Evolutionary conservation across 92 coral and sea anemone species (phyloP).

Genomic region (Epizoanthus rinbou): DNA sequence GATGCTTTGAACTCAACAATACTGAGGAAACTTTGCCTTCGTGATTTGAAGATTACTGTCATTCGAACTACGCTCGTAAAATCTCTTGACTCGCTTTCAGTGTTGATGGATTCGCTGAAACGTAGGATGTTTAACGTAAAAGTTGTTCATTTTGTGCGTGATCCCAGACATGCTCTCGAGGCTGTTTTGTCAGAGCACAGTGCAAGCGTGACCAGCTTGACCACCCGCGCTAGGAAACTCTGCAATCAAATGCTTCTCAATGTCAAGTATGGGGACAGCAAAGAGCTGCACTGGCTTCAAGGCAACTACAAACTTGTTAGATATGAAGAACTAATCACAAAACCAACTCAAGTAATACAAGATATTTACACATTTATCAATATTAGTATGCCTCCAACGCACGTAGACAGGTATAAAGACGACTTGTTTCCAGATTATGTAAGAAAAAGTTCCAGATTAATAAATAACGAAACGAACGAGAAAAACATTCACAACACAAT

Average conservation of each 20-base stretch:
- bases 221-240: slow-evolving; percentile 28
- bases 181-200: slow-evolving; percentile 9
- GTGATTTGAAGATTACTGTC: slow-evolving; percentile 23
- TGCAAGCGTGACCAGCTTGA: background rate
- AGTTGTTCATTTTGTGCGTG: slow-evolving; percentile 62
- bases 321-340: slow-evolving; percentile 27
- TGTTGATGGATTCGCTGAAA: slow-evolving; percentile 40
- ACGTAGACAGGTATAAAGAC: background rate
- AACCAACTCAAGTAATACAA: background rate
- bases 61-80: slow-evolving; percentile 48
- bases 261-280: slow-evolving; percentile 20
- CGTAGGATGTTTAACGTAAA: slow-evolving; percentile 10
- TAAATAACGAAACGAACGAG: background rate
- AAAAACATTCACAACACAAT: background rate
- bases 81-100: slow-evolving; percentile 48
- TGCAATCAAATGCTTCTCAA: slow-evolving; percentile 34
- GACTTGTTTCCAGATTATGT: background rate
- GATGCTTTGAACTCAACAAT: slow-evolving; percentile 4
- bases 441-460: background rate
- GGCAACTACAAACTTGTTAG: slow-evolving; percentile 38
- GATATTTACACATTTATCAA: slow-evolving; percentile 21
- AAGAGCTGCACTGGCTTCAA: slow-evolving; percentile 22
- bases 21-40: slow-evolving; percentile 22
- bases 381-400: background rate
- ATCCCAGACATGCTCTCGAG: slow-evolving; percentile 40